Evolutionary conservation across 2,888 invertebrate species (phyloP).

Genomic region (Phragmatobia fuliginosa): DNA sequence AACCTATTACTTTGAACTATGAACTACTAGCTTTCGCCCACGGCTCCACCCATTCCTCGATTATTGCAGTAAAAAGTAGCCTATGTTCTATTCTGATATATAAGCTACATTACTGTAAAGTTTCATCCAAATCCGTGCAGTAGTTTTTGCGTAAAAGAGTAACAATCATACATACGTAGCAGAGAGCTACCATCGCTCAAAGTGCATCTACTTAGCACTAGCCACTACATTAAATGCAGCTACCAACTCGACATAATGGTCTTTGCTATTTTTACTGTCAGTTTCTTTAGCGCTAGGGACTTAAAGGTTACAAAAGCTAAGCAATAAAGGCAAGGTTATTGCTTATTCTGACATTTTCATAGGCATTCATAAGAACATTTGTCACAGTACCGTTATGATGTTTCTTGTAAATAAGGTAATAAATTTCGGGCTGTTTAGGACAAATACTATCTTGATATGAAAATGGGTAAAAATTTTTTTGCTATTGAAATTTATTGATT

Average conservation of each 20-base stretch:
- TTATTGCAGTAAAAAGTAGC: too few species aligned
- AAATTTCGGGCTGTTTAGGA: conserved; percentile 41
- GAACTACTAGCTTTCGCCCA: too few species aligned
- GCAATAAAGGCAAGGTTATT: conserved; percentile 46
- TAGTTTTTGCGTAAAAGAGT: too few species aligned
- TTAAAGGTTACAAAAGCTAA: conserved; percentile 26
- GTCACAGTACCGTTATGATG: conserved; percentile 46
- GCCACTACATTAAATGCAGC: not conserved
- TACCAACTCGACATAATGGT: not conserved
- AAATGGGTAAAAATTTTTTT: conserved; percentile 20
- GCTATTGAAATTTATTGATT: not conserved
- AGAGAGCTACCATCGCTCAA: not conserved
- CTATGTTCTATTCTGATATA: too few species aligned
- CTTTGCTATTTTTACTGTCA: not conserved
- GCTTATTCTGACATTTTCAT: conserved; percentile 47
- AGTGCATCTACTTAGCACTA: not conserved
- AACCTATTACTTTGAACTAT: not conserved
- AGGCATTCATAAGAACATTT: conserved; percentile 48
- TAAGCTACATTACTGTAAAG: too few species aligned
- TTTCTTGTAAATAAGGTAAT: conserved; percentile 52
- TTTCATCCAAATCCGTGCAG: too few species aligned
- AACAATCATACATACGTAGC: not conserved
- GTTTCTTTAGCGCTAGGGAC: conserved; percentile 20
- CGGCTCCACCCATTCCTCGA: too few species aligned
- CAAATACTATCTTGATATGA: conserved; percentile 37